Evolutionary conservation across 2,113 vertebrate genomes (phyloP), one percentile per base, ranked within the genome.

Genomic region (Picathartes gymnocephalus): DNA sequence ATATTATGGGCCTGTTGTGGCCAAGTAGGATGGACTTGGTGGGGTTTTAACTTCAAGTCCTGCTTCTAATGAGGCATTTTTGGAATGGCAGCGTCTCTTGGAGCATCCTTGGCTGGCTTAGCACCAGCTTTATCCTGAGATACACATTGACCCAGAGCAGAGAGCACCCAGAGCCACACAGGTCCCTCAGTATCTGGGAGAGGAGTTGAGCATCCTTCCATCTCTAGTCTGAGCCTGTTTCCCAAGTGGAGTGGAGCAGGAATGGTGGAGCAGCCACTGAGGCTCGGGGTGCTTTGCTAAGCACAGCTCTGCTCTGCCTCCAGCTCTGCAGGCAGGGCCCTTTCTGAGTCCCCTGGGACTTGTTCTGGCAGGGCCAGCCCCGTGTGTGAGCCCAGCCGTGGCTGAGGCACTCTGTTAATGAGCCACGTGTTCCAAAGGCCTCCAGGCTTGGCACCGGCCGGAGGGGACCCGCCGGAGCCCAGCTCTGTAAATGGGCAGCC

Each of bases 401-500:
- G 76, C 79, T 22, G 42, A 61, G 91, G 79, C 4, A 0, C 31
- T 0, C 71, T 24, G 31, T 35, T 89, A 91, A 93, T 19, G 69
- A 94, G 92, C 64, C 91, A 64, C 15, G 4, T 60, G 73, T 53
- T 91, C 40, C 1, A 0, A 60, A 50, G 56, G 91, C 93, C 94
- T 71, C 93, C 86, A 68, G 94, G 93, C 94, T 95, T 95, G 93
- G 95, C 94, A 69, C 53, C 0, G 0, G 30, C 23, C 12, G 4
- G 17, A 0, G 7, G 56, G 88, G 84, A 85, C 84, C 89, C 28
- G 2, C 4, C 7, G 20, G 48, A 71, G 78, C 74, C 88, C 21
- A 0, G 79, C 76, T 47, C 86, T 12, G 4, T 33, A 31, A 8
- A n/a, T 4, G 2, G 3, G 71, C 39, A 9, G 39, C 83, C 51